These are phyloP conservation scores for Megalopta genalis DNA, from an alignment of 1,140 invertebrate species.

Conservation along the genomic window DNA sequence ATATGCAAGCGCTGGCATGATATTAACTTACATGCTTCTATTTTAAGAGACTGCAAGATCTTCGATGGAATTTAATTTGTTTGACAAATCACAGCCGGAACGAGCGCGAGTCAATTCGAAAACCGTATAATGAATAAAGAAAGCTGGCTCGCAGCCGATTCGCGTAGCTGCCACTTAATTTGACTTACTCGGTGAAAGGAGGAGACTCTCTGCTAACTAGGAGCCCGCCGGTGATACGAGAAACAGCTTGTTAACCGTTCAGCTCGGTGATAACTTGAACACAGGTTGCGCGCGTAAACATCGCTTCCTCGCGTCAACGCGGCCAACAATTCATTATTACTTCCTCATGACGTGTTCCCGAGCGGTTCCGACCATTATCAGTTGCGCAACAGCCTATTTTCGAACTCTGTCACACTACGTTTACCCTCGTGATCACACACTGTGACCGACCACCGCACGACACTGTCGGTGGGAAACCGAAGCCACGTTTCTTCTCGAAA, in stretches of 20 bases:
- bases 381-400: background rate
- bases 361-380: background rate
- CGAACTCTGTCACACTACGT: too few species aligned
- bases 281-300: background rate
- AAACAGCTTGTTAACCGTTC: conserved; percentile 3
- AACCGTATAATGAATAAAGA: background rate
- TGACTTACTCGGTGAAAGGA: conserved; percentile 2
- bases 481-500: too few species aligned
- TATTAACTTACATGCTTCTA: too few species aligned
- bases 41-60: too few species aligned
- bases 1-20: too few species aligned
- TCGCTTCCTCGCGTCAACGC: background rate
- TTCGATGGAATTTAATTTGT: too few species aligned
- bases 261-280: background rate
- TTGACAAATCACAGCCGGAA: too few species aligned
- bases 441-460: too few species aligned
- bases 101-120: background rate
- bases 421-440: too few species aligned
- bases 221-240: background rate
- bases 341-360: background rate
- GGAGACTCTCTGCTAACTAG: background rate
- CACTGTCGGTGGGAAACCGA: too few species aligned
- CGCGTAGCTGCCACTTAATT: conserved; percentile 1
- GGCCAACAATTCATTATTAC: background rate
- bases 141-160: background rate